phyloP scores from a whole-genome alignment of 2,797 vertebrate species.

The Mus spretus region DNA sequence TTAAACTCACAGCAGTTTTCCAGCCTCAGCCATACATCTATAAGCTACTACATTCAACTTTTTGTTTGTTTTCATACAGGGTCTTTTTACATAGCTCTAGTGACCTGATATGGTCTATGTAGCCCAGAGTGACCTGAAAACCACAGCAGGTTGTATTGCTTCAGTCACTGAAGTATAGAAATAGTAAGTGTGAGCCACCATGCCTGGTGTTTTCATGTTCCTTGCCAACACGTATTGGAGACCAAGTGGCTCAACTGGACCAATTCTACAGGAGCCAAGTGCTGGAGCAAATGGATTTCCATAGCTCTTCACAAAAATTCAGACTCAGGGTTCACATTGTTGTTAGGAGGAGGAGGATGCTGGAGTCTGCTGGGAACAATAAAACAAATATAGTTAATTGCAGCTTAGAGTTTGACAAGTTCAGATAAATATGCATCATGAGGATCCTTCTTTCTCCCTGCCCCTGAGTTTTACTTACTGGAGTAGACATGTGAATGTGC shows the following conservation, averaged over 20 bases:
- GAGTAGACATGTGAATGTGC: background rate
- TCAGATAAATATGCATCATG: background rate
- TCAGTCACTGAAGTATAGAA: background rate
- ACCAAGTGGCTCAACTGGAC: rapidly evolving
- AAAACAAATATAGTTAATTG: background rate
- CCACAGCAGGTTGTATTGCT: background rate
- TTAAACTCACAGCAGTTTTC: background rate
- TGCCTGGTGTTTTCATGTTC: background rate
- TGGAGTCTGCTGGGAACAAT: background rate
- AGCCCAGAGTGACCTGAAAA: background rate
- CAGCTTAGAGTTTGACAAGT: background rate
- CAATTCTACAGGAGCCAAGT: background rate
- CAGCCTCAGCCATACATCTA: background rate
- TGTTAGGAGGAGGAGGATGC: background rate
- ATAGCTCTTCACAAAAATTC: background rate
- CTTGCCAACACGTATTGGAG: background rate
- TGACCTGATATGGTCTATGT: background rate
- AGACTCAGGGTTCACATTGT: background rate
- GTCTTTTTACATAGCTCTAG: background rate
- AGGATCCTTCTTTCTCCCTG: background rate
- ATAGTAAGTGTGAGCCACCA: background rate
- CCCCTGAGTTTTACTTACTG: background rate
- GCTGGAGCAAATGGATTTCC: background rate
- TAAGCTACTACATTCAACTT: background rate
- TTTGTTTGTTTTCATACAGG: background rate